Evolutionary conservation across 2,888 invertebrate species (phyloP), one percentile per base, ranked within the genome.

Genomic region (Ischnus inquisitorius): DNA sequence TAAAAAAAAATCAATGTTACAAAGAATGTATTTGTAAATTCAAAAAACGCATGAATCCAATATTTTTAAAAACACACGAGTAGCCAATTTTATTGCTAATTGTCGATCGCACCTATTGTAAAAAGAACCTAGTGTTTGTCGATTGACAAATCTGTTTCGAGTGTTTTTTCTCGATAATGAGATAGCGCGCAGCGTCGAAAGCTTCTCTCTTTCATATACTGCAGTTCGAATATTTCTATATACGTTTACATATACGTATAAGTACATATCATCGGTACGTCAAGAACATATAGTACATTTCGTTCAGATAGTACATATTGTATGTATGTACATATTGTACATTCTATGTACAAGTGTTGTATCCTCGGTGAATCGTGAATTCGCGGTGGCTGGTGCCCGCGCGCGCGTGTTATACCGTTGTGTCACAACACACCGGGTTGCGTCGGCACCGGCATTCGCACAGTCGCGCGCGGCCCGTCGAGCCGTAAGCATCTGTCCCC

Each of bases 401-500:
- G 83, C 79, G 83, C 68, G 80, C 82, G 81, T 60, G 82, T 84
- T 87, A 86, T 87, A 86, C 62, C 83, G 84, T 87, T 83, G 85
- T 85, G 84, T 87, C 85, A 85, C 83, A 85, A 78, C 82, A 84
- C 75, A 85, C 83, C 80, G 82, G 67, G 81, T 81, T 69, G 57
- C 57, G 68, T 82, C 64, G 71, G 85, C 76, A 86, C 92, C 91
- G 90, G 92, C 92, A 91, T 83, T 83, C 92, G 92, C 87, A 82
- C 92, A 92, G 92, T 92, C 91, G 91, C 85, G 90, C 89, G 85
- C 92, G 93, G 90, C 88, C 90, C 90, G 90, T 89, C 89, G 89
- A 88, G 90, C 89, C 89, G 91, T 89, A 79, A 88, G 89, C 90
- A 88, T 90, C 90, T 72, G 62, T 71, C 67, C 43, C 71, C 41